Percentiles rank a stretch among this genome's conserved stretches.
Conservation (phyloP, 2,797 vertebrate species). For the Enteromius thamalakanensis region DNA sequence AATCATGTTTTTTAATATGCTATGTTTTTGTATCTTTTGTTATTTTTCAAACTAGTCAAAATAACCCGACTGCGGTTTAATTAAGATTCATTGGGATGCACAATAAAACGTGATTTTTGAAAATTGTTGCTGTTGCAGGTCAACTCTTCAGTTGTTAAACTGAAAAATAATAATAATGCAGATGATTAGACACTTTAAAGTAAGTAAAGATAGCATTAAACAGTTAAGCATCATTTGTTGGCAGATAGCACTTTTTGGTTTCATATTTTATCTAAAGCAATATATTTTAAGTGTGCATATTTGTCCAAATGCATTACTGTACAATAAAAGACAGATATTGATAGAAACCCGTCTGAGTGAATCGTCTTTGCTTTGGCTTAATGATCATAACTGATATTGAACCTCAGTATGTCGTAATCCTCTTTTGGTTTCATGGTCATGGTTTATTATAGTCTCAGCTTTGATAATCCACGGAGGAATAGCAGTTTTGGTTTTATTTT, state of each 20-base stretch:
- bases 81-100: no score
- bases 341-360: neutral
- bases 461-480: slow-evolving; percentile 6
- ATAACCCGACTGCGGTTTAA: no score
- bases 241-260: neutral
- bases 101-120: no score
- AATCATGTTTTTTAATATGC: no score
- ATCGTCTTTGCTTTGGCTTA: slow-evolving; percentile 26
- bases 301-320: slow-evolving; percentile 15
- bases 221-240: neutral
- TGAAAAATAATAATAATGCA: no score
- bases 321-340: neutral
- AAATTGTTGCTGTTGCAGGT: no score
- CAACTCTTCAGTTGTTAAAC: no score
- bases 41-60: no score
- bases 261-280: slow-evolving; percentile 2
- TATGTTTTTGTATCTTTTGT: no score
- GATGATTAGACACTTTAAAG: no score
- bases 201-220: no score
- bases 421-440: neutral
- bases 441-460: neutral
- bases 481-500: slow-evolving; percentile 1
- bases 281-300: neutral
- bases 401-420: neutral
- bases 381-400: neutral